Conservation (phyloP, 2,797 vertebrate species). For the Austrolebias charrua region DNA sequence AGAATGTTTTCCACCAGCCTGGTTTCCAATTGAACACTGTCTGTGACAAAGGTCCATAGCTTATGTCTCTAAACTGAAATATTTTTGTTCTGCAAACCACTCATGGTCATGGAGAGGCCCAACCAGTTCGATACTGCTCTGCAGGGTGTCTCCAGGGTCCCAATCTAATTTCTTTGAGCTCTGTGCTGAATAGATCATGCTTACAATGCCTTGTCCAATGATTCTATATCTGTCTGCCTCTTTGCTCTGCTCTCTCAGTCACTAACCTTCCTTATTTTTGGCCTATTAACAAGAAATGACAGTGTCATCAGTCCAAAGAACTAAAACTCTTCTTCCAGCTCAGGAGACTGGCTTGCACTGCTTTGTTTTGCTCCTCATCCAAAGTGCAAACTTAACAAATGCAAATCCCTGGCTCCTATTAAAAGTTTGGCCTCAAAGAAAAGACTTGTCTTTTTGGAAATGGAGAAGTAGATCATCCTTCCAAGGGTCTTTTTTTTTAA, state of each 20-base stretch:
- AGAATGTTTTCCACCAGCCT: not conserved
- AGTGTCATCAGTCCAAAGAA: no score
- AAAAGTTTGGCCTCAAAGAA: not conserved
- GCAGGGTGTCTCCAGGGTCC: not conserved
- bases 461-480: not conserved
- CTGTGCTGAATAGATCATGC: not conserved
- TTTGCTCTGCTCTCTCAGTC: no score
- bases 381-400: not conserved
- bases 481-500: not conserved
- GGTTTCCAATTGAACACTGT: not conserved
- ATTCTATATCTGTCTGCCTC: no score
- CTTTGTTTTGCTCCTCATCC: not conserved
- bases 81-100: not conserved
- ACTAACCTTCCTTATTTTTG: no score
- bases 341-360: no score
- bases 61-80: no score
- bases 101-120: not conserved
- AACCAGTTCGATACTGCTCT: not conserved
- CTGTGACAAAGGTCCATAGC: not conserved
- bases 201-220: not conserved
- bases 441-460: not conserved
- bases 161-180: not conserved
- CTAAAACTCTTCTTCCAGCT: no score
- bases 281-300: no score
- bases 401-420: no score